Base-by-base conservation (phyloP, 2,888 invertebrate species). In the Eulithis testata region DNA sequence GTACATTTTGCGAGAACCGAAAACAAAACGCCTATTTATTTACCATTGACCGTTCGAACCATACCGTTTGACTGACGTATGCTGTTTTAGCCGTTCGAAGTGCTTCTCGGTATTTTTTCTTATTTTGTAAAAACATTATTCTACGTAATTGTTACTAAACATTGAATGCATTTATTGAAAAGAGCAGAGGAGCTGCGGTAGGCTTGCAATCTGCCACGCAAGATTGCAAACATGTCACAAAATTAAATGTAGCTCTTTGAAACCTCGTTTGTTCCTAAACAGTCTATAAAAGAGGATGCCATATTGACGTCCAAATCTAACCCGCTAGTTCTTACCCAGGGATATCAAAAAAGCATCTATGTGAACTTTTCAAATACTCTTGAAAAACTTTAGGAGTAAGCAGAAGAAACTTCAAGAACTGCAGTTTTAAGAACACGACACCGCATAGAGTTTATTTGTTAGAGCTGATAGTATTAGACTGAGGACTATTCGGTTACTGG, bases 381-480 rank as follows among this genome's bases (percentile, higher is more conserved):
- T 49, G 21, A 21, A 21, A 49, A 21, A 49, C 14, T 21, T 49
- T 11, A 49, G 14, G 8, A 49, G 49, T 49, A 11, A 49, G 21
- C 36, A 52, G 36, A 36, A 36, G 8, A 52, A 37, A 52, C 36
- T 31, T 37, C n/a, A 37, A 52, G 52, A 51, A 59, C 58, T 58
- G 58, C 51, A 51, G 59, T 51, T 40, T 51, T 59, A 51, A 51
- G 59, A 21, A 40, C 37, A 11, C 37, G 37, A 50, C 59, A 51
- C 59, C 59, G 43, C 50, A 44, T 43, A 45, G 50, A 44, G 59
- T 59, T 59, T 59, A 51, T 59, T 59, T 59, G 43, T 59, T 27
- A 27, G 51, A 43, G 27, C 40, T 52, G 12, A 52, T 36, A 36
- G 52, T 37, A 53, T 53, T 53, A 53, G 9, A 11, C 37, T 40